Conservation (phyloP, 37 sponge, comb jelly and placozoan genomes). For the Corticium candelabrum region DNA sequence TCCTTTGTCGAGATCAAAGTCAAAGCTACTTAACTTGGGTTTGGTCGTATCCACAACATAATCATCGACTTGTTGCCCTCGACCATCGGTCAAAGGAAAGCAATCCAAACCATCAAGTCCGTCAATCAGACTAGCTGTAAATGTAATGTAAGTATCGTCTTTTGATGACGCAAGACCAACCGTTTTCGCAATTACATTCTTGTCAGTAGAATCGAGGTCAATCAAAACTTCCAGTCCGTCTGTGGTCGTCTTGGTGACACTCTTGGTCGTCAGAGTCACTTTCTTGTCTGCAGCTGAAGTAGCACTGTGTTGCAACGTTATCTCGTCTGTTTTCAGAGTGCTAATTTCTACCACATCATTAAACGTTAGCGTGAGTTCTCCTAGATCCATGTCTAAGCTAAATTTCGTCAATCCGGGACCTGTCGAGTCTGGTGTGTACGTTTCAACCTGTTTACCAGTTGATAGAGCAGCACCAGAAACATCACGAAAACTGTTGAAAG, state of each 20-base stretch:
- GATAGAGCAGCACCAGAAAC: not conserved
- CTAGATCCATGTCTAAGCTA: constrained; percentile 14
- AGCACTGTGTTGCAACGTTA: constrained; percentile 14
- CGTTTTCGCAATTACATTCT: no score
- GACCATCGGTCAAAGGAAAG: constrained; percentile 7
- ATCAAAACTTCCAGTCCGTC: not conserved
- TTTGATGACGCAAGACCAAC: constrained; percentile 37
- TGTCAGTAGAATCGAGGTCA: not conserved
- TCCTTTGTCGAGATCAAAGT: constrained; percentile 9
- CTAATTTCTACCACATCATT: not conserved
- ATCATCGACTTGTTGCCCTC: constrained; percentile 16
- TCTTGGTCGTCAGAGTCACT: not conserved
- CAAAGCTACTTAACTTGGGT: constrained; percentile 16
- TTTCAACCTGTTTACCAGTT: not conserved
- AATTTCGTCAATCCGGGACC: not conserved
- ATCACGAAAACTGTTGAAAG: not conserved
- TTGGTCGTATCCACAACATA: constrained; percentile 40
- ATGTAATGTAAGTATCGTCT: constrained; percentile 47
- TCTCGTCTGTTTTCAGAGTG: not conserved
- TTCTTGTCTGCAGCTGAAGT: not conserved
- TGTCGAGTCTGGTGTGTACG: constrained; percentile 1
- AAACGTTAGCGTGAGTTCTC: constrained; percentile 10
- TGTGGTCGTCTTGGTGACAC: not conserved
- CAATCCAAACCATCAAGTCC: constrained; percentile 44
- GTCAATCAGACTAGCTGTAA: constrained; percentile 19